A percentile compares a stretch with the other conserved stretches of the same genome.
Conservation (phyloP, 2,113 vertebrate species). For the Patagioenas fasciata region DNA sequence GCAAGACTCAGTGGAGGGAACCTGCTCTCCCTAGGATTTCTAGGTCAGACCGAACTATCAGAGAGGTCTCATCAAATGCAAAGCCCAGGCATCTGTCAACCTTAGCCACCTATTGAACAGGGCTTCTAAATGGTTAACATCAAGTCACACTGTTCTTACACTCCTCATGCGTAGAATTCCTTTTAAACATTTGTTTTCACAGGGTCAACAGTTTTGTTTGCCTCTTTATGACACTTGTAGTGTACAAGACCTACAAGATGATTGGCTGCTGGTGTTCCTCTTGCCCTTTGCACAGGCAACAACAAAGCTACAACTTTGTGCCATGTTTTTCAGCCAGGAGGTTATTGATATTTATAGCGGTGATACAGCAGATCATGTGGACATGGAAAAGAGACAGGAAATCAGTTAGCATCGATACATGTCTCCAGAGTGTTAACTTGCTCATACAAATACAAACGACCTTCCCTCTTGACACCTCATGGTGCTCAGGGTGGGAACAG, state of each 20-base stretch:
- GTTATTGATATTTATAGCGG: slow-evolving; percentile 38
- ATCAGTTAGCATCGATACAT: neutral
- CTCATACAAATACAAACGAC: neutral
- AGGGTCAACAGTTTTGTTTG: neutral
- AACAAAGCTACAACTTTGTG: neutral
- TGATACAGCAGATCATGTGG: slow-evolving; percentile 42
- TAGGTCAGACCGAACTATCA: neutral
- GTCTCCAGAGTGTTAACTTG: neutral
- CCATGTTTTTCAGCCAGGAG: neutral
- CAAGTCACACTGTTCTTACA: neutral
- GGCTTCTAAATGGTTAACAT: neutral
- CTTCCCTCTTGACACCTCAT: neutral
- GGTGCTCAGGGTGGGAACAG: neutral
- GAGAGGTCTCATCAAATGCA: neutral
- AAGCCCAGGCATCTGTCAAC: neutral
- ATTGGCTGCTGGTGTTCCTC: neutral
- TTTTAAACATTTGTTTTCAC: neutral
- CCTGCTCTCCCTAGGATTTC: neutral
- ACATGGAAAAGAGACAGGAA: slow-evolving; percentile 37
- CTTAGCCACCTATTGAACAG: neutral
- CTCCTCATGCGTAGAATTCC: neutral
- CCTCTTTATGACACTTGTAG: neutral
- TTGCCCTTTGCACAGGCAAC: neutral
- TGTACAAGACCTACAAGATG: accelerated
- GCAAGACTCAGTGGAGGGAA: neutral